Evolutionary conservation across 1,140 invertebrate species (phyloP).

Genomic region (Eufriesea mexicana): DNA sequence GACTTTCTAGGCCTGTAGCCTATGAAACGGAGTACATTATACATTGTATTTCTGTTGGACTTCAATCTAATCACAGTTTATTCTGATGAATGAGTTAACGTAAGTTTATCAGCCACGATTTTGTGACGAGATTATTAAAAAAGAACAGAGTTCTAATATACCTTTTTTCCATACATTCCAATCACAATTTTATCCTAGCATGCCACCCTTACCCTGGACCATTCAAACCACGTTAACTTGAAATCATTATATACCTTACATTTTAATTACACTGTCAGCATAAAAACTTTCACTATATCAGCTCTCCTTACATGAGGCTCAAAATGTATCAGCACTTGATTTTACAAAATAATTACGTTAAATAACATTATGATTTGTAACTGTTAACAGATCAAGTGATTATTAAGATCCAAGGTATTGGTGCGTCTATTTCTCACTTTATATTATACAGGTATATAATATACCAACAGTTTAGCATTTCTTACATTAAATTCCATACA

Average conservation of each 20-base stretch:
- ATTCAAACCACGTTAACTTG: conserved; percentile 22
- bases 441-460: conserved; percentile 53
- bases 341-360: conserved; percentile 28
- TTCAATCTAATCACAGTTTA: conserved; percentile 67
- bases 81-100: conserved; percentile 57
- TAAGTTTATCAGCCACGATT: conserved; percentile 64
- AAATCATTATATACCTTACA: conserved; percentile 29
- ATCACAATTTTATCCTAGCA: conserved; percentile 57
- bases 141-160: conserved; percentile 72
- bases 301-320: not conserved
- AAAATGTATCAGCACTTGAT: conserved; percentile 1
- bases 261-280: conserved; percentile 4
- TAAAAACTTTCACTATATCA: not conserved
- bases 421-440: conserved; percentile 65
- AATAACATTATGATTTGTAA: not conserved
- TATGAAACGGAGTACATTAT: conserved; percentile 63
- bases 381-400: conserved; percentile 31
- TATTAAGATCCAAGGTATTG: conserved; percentile 77
- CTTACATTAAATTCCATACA: conserved; percentile 55
- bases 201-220: conserved; percentile 54
- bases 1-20: conserved; percentile 79
- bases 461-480: conserved; percentile 43
- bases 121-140: conserved; percentile 67
- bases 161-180: conserved; percentile 61
- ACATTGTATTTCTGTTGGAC: conserved; percentile 54